A percentile compares a stretch with the other conserved stretches of the same genome.
Evolutionary conservation across 2,888 invertebrate species (phyloP).

Genomic region (Cephus nigrinus): DNA sequence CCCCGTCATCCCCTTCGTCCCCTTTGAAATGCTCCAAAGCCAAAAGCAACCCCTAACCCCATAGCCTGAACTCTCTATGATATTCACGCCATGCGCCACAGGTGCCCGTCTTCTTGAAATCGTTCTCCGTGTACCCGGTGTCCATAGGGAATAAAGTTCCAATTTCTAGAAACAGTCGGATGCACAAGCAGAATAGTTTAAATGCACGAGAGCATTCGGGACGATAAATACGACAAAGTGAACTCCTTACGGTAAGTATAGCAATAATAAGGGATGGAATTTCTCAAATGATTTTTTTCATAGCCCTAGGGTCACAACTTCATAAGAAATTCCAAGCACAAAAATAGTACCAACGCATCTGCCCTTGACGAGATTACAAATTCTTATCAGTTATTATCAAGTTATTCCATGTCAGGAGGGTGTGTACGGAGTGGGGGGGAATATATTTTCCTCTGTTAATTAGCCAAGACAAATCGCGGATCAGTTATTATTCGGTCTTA

Average conservation of each 20-base stretch:
- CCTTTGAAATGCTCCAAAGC: background rate
- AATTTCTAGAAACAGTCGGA: background rate
- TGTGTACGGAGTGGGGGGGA: background rate
- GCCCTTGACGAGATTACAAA: background rate
- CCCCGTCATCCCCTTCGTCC: background rate
- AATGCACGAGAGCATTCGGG: background rate
- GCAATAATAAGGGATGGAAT: background rate
- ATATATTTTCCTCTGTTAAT: background rate
- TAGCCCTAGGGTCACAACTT: background rate
- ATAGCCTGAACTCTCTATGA: background rate
- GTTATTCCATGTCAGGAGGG: no score
- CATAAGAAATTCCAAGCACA: background rate
- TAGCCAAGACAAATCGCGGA: background rate
- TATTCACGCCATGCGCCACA: constrained; percentile 1
- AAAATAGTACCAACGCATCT: background rate
- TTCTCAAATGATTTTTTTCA: background rate
- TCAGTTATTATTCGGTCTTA: background rate
- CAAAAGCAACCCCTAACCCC: constrained; percentile 2
- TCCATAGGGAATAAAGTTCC: background rate
- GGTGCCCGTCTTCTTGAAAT: background rate
- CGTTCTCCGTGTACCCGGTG: background rate
- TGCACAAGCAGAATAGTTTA: background rate
- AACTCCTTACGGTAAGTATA: background rate
- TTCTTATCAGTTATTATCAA: background rate
- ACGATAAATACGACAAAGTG: background rate